These are phyloP conservation scores for Nemoura dubitans DNA, from an alignment of 2,888 invertebrate species.

Conservation along the genomic window DNA sequence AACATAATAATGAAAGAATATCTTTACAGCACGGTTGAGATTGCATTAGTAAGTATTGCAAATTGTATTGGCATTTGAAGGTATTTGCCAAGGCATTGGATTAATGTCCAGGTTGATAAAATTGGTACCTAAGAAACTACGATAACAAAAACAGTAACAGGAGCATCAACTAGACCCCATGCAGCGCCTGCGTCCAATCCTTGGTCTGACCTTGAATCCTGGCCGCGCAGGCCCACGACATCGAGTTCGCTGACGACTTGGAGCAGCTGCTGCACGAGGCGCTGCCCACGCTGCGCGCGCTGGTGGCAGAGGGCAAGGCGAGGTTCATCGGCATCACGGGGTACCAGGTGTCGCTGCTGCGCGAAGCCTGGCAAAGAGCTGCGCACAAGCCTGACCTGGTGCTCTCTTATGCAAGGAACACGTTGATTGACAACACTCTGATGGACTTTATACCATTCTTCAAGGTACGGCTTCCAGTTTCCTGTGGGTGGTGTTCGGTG, in stretches of 20 bases:
- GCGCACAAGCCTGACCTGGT: conserved; percentile 73
- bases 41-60: no score
- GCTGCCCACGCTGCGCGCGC: conserved; percentile 79
- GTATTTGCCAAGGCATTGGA: no score
- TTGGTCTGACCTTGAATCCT: no score
- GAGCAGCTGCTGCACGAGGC: conserved; percentile 85
- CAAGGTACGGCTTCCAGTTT: conserved; percentile 64
- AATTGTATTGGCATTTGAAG: no score
- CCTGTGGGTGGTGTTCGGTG: no score
- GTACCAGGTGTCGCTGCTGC: conserved; percentile 81
- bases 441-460: conserved; percentile 78
- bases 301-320: conserved; percentile 73
- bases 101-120: no score
- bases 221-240: conserved; percentile 81
- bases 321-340: conserved; percentile 87
- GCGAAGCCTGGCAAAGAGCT: conserved; percentile 74
- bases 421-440: conserved; percentile 81
- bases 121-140: no score
- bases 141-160: no score
- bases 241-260: conserved; percentile 83
- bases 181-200: conserved; percentile 42
- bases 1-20: no score
- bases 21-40: no score
- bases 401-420: conserved; percentile 81
- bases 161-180: no score